Evolutionary conservation across 1,140 invertebrate species (phyloP).

Genomic region (Zaprionus inermis): DNA sequence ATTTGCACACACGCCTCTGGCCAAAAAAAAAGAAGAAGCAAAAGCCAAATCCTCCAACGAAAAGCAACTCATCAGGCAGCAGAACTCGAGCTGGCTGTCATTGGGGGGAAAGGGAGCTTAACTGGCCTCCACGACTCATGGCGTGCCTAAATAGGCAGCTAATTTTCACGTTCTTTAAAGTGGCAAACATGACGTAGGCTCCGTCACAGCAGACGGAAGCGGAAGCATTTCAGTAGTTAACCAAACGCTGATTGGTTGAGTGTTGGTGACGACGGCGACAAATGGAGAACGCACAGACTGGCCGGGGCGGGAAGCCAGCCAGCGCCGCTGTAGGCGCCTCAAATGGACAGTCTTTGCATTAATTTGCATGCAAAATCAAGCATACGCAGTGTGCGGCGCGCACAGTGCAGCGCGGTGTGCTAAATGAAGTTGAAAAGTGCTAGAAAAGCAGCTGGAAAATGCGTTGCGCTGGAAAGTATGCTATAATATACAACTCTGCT

Average conservation of each 20-base stretch:
- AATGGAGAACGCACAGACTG: no score
- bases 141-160: conserved; percentile 81
- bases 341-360: conserved; percentile 77
- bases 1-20: conserved; percentile 60
- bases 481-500: no score
- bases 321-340: conserved; percentile 62
- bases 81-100: conserved; percentile 17
- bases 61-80: conserved; percentile 59
- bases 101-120: background rate
- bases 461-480: no score
- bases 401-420: conserved; percentile 43
- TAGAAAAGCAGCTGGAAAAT: background rate
- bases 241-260: conserved; percentile 81
- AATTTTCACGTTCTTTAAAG: conserved; percentile 77
- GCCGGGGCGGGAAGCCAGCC: no score
- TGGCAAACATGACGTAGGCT: conserved; percentile 69
- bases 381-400: conserved; percentile 30
- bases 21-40: conserved; percentile 33
- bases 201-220: conserved; percentile 55
- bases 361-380: conserved; percentile 77
- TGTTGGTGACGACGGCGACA: conserved; percentile 49
- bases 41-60: conserved; percentile 33
- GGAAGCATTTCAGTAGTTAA: conserved; percentile 81
- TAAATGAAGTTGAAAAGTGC: background rate
- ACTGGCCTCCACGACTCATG: conserved; percentile 7